phyloP scores from a whole-genome alignment of 1,140 invertebrate genomes.

The Micrasema minimum region DNA sequence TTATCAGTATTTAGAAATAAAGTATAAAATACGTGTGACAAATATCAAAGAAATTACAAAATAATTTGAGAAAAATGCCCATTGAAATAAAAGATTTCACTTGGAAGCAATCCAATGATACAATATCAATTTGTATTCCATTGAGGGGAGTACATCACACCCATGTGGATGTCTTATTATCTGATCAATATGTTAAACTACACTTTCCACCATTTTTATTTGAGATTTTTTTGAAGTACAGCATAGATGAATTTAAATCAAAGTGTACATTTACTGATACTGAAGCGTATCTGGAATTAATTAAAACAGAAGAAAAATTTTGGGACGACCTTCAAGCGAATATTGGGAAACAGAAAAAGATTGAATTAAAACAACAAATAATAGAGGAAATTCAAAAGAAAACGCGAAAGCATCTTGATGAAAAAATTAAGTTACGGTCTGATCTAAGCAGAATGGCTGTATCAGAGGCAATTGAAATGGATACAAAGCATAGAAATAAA shows the following conservation, averaged over 20 bases:
- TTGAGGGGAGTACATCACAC: constrained; percentile 64
- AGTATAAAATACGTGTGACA: too few relatives aligned
- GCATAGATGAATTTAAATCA: constrained; percentile 69
- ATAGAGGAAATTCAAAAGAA: constrained; percentile 68
- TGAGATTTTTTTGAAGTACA: constrained; percentile 71
- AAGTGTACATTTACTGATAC: constrained; percentile 68
- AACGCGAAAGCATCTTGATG: constrained; percentile 66
- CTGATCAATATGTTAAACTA: constrained; percentile 74
- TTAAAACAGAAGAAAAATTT: constrained; percentile 65
- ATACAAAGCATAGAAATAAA: constrained; percentile 65
- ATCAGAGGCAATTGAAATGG: constrained; percentile 71
- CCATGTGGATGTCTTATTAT: constrained; percentile 73
- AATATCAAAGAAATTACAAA: constrained; percentile 3
- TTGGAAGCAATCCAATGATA: constrained; percentile 73
- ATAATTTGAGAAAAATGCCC: constrained; percentile 67
- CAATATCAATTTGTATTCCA: constrained; percentile 69
- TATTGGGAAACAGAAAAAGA: constrained; percentile 67
- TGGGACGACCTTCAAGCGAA: constrained; percentile 71
- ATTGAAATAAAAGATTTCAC: constrained; percentile 75
- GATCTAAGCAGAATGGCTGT: constrained; percentile 68
- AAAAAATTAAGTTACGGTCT: constrained; percentile 63
- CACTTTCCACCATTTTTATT: constrained; percentile 75
- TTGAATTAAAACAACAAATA: constrained; percentile 64
- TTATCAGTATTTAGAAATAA: too few relatives aligned
- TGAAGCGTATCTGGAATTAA: constrained; percentile 70